Percentiles rank a stretch among this genome's conserved stretches.
phyloP scores from a whole-genome alignment of 2,888 invertebrate species.

The Ariolimax columbianus region DNA sequence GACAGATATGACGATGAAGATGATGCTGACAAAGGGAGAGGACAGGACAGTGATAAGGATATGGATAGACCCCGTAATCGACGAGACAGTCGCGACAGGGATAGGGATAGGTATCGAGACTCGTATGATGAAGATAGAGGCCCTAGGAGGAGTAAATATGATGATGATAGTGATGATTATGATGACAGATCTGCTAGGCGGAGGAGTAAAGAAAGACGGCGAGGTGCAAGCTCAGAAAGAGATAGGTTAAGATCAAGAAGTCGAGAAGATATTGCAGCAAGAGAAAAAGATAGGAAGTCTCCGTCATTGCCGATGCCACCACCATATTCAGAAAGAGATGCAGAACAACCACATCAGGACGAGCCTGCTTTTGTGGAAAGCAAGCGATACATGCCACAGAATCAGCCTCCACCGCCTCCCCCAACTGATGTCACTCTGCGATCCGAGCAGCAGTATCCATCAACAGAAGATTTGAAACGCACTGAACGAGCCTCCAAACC shows the following conservation, averaged over 20 bases:
- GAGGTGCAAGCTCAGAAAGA: conserved; percentile 28
- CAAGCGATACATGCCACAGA: background rate
- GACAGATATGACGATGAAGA: background rate
- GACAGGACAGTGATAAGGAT: background rate
- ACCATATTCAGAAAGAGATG: conserved; percentile 35
- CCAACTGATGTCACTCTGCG: background rate
- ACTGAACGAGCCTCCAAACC: background rate
- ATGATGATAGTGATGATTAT: background rate
- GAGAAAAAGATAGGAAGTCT: background rate
- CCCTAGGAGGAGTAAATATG: background rate
- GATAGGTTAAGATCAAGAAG: conserved; percentile 20
- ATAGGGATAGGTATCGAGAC: conserved; percentile 17
- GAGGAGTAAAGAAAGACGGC: background rate
- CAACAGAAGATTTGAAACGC: background rate
- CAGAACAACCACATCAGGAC: background rate
- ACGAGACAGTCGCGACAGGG: background rate
- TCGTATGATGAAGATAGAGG: conserved; percentile 22
- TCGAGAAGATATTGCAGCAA: background rate
- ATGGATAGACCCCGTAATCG: background rate
- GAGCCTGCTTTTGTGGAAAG: background rate
- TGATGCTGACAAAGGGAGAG: background rate
- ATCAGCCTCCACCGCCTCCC: background rate
- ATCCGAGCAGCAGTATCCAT: background rate
- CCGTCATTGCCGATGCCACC: conserved; percentile 39
- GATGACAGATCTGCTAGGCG: background rate